Evolutionary conservation across 2,888 invertebrate species (phyloP).

Genomic region (Drosophila borealis): DNA sequence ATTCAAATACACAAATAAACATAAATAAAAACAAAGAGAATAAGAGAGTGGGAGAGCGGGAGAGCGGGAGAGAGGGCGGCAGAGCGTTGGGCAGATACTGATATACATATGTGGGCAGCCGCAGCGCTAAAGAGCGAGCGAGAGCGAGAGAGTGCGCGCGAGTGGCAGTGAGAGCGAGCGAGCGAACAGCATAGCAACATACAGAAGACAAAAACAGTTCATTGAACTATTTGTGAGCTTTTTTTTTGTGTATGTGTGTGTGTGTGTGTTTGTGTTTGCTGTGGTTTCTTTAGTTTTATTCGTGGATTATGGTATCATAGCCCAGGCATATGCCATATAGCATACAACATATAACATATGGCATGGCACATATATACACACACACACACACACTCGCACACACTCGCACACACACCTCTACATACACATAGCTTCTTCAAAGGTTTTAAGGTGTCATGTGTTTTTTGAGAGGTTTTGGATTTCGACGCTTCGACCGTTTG

Average conservation of each 20-base stretch:
- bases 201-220: conserved; percentile 75
- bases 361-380: conserved; percentile 29
- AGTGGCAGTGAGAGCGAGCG: conserved; percentile 11
- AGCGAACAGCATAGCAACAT: conserved; percentile 72
- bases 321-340: conserved; percentile 39
- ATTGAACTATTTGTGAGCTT: conserved; percentile 82
- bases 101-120: conserved; percentile 33
- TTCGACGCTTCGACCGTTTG: conserved; percentile 41
- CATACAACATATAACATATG: conserved; percentile 53
- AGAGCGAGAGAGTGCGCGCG: conserved; percentile 27
- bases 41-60: conserved; percentile 23
- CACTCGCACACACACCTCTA: conserved; percentile 2
- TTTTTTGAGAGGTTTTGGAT: conserved; percentile 54
- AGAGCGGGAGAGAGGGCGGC: conserved; percentile 16
- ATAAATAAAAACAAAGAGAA: conserved; percentile 56
- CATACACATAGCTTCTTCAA: conserved; percentile 63
- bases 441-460: conserved; percentile 65
- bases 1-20: conserved; percentile 69
- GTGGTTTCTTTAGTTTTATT: conserved; percentile 80
- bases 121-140: conserved; percentile 21
- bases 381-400: conserved; percentile 6
- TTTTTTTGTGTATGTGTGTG: conserved; percentile 27
- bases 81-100: conserved; percentile 21
- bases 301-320: conserved; percentile 82
- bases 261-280: conserved; percentile 56